Evolutionary conservation across 2,797 vertebrate genomes (phyloP).

Genomic region (Hozukius guyotensis): DNA sequence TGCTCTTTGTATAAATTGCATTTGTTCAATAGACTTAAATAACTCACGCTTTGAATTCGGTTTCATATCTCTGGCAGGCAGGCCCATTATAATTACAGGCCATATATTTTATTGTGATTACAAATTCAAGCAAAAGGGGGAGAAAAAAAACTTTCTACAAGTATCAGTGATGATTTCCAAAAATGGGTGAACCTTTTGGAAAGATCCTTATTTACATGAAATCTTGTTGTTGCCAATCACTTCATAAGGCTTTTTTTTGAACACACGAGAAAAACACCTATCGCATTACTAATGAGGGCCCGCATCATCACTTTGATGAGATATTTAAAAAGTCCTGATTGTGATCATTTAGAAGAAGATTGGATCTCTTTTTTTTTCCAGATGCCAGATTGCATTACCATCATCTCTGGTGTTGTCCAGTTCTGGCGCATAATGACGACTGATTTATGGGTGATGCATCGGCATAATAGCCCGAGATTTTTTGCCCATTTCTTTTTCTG

Average conservation of each 20-base stretch:
- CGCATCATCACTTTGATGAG: constrained; percentile 79
- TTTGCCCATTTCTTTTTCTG: constrained; percentile 28
- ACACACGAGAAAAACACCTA: constrained; percentile 59
- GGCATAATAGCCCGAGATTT: constrained; percentile 63
- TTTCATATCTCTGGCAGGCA: constrained; percentile 77
- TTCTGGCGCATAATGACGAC: constrained; percentile 59
- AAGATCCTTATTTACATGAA: constrained; percentile 59
- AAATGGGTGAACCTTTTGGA: constrained; percentile 46
- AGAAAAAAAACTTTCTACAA: constrained; percentile 15
- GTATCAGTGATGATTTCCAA: constrained; percentile 46
- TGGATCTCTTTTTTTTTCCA: constrained; percentile 60
- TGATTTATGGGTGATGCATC: constrained; percentile 72
- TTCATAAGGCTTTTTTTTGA: constrained; percentile 56
- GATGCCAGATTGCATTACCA: constrained; percentile 73
- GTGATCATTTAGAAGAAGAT: constrained; percentile 73
- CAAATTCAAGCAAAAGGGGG: constrained; percentile 61
- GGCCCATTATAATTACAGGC: constrained; percentile 75
- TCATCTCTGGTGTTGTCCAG: constrained; percentile 57
- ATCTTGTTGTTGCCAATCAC: constrained; percentile 70
- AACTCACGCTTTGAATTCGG: constrained; percentile 75
- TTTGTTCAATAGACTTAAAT: constrained; percentile 77
- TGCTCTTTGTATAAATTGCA: constrained; percentile 69
- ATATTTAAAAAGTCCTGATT: constrained; percentile 76
- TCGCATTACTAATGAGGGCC: constrained; percentile 72
- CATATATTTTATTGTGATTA: constrained; percentile 77